Conservation (phyloP, 2,113 vertebrate genomes). For the Tinamus guttatus region DNA sequence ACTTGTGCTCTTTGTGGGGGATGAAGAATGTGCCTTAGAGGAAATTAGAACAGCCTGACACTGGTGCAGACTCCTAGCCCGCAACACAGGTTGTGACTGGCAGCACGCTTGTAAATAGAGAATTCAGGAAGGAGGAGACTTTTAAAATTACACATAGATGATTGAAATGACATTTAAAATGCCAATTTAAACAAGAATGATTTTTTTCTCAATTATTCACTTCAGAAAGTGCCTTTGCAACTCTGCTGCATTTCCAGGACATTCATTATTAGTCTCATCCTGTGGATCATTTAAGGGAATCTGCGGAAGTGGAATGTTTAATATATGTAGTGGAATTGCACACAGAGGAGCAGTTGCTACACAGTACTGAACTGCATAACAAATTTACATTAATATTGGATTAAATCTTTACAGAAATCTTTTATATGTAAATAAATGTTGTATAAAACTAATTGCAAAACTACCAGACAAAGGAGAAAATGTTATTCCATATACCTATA, state of each 20-base stretch:
- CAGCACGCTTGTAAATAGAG: slow-evolving; percentile 11
- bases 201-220: slow-evolving; percentile 29
- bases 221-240: not conserved
- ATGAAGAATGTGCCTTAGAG: not conserved
- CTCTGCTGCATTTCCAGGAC: slow-evolving; percentile 1
- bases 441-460: not conserved
- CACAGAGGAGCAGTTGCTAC: not conserved
- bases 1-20: not conserved
- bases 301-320: not conserved
- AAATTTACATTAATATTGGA: slow-evolving; percentile 34
- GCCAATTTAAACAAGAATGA: slow-evolving; percentile 32
- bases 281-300: not conserved
- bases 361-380: slow-evolving; percentile 32
- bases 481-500: not conserved
- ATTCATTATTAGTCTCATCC: slow-evolving; percentile 3
- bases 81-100: slow-evolving; percentile 13
- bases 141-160: slow-evolving; percentile 38
- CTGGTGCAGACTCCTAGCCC: not conserved
- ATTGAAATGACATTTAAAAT: slow-evolving; percentile 64
- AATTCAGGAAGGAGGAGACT: not conserved
- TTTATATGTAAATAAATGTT: slow-evolving; percentile 44
- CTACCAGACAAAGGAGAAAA: not conserved
- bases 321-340: slow-evolving; percentile 24
- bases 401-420: slow-evolving; percentile 30
- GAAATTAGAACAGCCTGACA: slow-evolving; percentile 53